Percentiles rank a stretch among this genome's conserved stretches.
Evolutionary conservation across 2,888 invertebrate species (phyloP).

Genomic region (Apodemia duryi): DNA sequence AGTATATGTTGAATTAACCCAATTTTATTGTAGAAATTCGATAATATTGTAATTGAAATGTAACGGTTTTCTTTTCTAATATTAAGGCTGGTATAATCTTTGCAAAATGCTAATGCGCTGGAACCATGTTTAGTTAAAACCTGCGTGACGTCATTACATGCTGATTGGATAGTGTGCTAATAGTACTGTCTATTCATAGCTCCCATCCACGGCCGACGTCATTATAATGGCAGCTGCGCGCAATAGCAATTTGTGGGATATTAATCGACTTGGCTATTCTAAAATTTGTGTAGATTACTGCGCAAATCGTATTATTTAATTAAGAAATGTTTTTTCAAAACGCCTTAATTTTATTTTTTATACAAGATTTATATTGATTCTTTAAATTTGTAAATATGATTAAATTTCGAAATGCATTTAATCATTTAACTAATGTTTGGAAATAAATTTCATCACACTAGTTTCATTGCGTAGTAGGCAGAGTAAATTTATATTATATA

Average conservation of each 20-base stretch:
- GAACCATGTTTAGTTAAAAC: neutral
- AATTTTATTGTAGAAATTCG: conserved; percentile 54
- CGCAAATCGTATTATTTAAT: neutral
- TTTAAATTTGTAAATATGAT: no score
- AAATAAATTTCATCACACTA: no score
- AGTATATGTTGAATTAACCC: conserved; percentile 59
- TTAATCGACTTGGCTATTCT: neutral
- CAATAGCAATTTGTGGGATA: neutral
- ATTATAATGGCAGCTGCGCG: neutral
- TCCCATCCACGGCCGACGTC: neutral
- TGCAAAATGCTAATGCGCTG: neutral
- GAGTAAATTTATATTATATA: no score
- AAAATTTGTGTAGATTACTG: neutral
- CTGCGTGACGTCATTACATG: neutral
- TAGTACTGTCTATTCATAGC: neutral
- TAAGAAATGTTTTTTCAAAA: neutral
- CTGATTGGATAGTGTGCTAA: neutral
- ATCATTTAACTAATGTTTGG: no score
- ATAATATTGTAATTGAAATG: conserved; percentile 77
- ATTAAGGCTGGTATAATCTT: neutral
- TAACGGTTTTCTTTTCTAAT: conserved; percentile 45
- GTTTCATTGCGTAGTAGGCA: no score
- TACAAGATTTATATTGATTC: no score
- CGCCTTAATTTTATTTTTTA: no score
- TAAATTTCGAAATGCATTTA: no score